Conservation (phyloP, 2,797 vertebrate species). For the Phoebastria nigripes region DNA sequence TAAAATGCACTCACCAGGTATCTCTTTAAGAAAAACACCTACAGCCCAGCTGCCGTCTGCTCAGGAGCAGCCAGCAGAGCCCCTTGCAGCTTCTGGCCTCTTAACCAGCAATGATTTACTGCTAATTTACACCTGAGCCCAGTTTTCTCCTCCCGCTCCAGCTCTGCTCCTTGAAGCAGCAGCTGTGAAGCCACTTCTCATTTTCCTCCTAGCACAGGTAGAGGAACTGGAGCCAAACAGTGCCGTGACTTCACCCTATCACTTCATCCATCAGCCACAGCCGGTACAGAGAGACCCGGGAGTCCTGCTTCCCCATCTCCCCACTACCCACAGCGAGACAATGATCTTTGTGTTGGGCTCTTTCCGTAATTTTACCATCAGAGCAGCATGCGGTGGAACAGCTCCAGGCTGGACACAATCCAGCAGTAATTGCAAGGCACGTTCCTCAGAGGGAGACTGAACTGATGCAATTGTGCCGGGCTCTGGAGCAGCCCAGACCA, state of each 20-base stretch:
- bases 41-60: not conserved
- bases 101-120: not conserved
- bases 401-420: not conserved
- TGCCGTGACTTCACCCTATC: accelerated
- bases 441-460: not conserved
- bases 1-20: not conserved
- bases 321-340: not conserved
- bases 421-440: not conserved
- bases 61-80: not conserved
- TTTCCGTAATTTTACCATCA: accelerated
- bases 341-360: accelerated
- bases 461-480: accelerated
- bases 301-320: not conserved
- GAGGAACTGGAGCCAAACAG: not conserved
- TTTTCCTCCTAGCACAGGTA: not conserved
- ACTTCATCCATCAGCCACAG: not conserved
- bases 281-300: accelerated
- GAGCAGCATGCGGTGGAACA: not conserved
- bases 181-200: not conserved
- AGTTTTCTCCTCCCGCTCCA: not conserved
- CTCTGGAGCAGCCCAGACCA: not conserved
- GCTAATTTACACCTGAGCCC: not conserved
- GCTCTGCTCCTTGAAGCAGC: not conserved
- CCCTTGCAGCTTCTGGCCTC: not conserved
- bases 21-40: not conserved